A percentile compares a stretch with the other conserved stretches of the same genome.
Evolutionary conservation across 2,113 vertebrate species (phyloP).

Genomic region (Oncorhynchus kisutch): DNA sequence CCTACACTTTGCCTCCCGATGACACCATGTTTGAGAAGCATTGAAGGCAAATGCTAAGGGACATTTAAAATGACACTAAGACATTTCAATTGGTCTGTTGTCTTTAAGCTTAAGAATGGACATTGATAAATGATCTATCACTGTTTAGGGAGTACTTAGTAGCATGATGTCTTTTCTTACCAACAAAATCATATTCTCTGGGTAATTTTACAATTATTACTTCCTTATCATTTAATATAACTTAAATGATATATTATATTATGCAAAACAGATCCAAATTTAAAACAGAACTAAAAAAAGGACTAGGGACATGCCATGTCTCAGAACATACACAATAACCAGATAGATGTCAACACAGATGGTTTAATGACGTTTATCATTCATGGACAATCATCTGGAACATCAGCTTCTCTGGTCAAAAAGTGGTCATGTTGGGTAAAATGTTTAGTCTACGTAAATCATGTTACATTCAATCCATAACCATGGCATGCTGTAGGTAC

Average conservation of each 20-base stretch:
- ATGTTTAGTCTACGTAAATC: neutral
- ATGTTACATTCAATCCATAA: conserved; percentile 48
- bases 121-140: too few relatives aligned
- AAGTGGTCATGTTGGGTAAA: neutral
- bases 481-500: conserved; percentile 30
- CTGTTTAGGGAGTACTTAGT: neutral
- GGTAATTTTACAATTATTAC: neutral
- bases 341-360: conserved; percentile 53
- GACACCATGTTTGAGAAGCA: too few relatives aligned
- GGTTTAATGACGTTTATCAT: neutral
- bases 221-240: neutral
- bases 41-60: too few relatives aligned
- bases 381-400: conserved; percentile 44
- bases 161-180: neutral
- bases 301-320: conserved; percentile 70
- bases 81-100: conserved; percentile 55
- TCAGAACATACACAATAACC: conserved; percentile 53
- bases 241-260: conserved; percentile 7
- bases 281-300: conserved; percentile 38
- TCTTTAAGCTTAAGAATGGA: too few relatives aligned
- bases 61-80: too few relatives aligned
- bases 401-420: neutral
- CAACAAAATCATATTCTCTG: neutral
- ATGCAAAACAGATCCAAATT: conserved; percentile 38
- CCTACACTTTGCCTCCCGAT: too few relatives aligned